phyloP scores from a whole-genome alignment of 1,140 invertebrate genomes.

The Drosophila melanogaster region DNA sequence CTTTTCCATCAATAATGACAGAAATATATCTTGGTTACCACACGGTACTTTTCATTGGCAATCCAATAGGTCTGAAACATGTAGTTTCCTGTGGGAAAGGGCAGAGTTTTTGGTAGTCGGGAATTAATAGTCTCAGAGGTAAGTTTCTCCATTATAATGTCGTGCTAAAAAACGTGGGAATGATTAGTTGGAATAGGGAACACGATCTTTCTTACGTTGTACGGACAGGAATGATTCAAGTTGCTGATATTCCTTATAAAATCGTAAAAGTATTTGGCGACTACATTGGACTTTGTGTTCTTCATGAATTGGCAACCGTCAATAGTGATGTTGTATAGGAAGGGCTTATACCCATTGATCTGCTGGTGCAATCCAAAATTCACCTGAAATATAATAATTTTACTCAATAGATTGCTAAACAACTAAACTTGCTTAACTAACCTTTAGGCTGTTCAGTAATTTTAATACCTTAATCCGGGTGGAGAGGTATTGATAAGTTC shows the following conservation, averaged over 20 bases:
- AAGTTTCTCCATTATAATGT: background rate
- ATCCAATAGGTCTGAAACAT: background rate
- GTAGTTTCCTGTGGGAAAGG: constrained; percentile 4
- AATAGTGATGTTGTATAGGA: background rate
- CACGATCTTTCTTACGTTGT: background rate
- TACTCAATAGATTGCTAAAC: background rate
- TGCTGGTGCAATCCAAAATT: background rate
- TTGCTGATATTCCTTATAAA: background rate
- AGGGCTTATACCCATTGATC: constrained; percentile 4
- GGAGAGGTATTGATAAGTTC: constrained; percentile 24
- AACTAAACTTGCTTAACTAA: background rate
- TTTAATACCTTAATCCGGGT: background rate
- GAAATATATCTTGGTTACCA: background rate
- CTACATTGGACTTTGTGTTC: background rate
- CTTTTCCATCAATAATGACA: background rate
- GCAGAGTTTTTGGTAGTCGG: background rate
- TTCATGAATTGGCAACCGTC: constrained; percentile 4
- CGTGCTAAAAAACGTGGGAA: background rate
- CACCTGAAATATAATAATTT: background rate
- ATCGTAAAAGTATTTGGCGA: background rate
- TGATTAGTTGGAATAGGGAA: background rate
- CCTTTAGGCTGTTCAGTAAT: background rate
- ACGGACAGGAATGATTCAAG: constrained; percentile 18
- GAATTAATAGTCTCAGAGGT: background rate
- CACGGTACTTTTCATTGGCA: background rate